These are phyloP conservation scores for Anthophora plumipes DNA, from an alignment of 2,888 invertebrate species.

Conservation along the genomic window DNA sequence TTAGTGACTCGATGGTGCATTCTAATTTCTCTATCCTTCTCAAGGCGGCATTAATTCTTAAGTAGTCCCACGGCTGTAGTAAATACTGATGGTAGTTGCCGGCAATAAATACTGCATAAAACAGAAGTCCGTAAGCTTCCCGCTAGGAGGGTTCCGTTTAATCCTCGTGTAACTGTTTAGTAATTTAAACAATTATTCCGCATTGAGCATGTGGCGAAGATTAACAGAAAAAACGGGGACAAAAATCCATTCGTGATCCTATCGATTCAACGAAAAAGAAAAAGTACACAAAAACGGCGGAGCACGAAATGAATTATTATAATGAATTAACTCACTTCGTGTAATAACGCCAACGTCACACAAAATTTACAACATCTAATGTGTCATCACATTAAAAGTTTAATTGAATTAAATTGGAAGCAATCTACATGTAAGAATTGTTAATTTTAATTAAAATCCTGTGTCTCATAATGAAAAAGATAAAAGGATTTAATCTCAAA, in stretches of 20 bases:
- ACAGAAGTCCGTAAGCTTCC: conserved; percentile 42
- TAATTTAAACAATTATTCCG: conserved; percentile 36
- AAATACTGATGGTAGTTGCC: conserved; percentile 41
- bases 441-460: too few relatives aligned
- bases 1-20: conserved; percentile 45
- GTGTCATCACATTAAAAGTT: too few relatives aligned
- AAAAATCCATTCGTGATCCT: neutral
- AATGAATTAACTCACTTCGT: too few relatives aligned
- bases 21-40: conserved; percentile 57
- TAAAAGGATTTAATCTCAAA: neutral
- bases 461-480: too few relatives aligned
- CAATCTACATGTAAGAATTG: too few relatives aligned
- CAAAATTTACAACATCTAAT: too few relatives aligned
- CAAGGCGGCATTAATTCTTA: conserved; percentile 45
- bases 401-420: too few relatives aligned
- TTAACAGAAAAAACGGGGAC: conserved; percentile 3
- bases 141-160: conserved; percentile 30
- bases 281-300: too few relatives aligned
- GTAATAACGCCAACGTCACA: too few relatives aligned
- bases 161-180: conserved; percentile 50
- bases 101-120: conserved; percentile 55
- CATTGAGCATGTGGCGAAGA: neutral
- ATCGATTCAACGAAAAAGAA: too few relatives aligned
- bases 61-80: conserved; percentile 40
- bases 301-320: too few relatives aligned